phyloP scores from a whole-genome alignment of 1,140 invertebrate species.

The Mamestra configurata region DNA sequence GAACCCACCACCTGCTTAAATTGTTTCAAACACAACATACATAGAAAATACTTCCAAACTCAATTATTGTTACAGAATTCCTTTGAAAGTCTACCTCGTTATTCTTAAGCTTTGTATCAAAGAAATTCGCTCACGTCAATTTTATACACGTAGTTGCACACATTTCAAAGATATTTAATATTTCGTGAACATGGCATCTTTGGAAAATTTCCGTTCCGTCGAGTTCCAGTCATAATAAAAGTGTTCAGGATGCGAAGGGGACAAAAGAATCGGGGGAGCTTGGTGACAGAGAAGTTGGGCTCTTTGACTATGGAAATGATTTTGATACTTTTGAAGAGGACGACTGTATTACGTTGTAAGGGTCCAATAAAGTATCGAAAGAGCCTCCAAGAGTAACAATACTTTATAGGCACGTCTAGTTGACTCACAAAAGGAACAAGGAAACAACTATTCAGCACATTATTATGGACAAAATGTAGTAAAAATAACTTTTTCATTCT shows the following conservation, averaged over 20 bases:
- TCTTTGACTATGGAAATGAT: neutral
- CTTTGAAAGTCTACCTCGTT: constrained; percentile 34
- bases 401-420: no score
- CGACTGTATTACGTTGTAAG: no score
- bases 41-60: constrained; percentile 13
- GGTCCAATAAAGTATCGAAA: no score
- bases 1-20: neutral
- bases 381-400: no score
- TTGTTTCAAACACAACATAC: neutral
- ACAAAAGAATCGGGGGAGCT: constrained; percentile 9
- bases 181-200: constrained; percentile 4
- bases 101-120: constrained; percentile 18
- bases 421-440: no score
- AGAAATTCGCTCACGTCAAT: constrained; percentile 36
- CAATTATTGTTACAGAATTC: constrained; percentile 29
- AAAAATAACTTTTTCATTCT: no score
- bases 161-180: constrained; percentile 26
- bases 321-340: neutral
- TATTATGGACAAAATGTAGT: no score
- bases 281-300: neutral
- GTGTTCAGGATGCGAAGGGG: constrained; percentile 1
- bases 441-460: no score
- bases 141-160: constrained; percentile 32
- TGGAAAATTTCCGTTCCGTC: constrained; percentile 34
- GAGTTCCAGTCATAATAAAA: constrained; percentile 41